These are phyloP conservation scores for Nesometra sesokonis DNA, from an alignment of 35 echinoderm and acorn worm genomes.

Conservation along the genomic window DNA sequence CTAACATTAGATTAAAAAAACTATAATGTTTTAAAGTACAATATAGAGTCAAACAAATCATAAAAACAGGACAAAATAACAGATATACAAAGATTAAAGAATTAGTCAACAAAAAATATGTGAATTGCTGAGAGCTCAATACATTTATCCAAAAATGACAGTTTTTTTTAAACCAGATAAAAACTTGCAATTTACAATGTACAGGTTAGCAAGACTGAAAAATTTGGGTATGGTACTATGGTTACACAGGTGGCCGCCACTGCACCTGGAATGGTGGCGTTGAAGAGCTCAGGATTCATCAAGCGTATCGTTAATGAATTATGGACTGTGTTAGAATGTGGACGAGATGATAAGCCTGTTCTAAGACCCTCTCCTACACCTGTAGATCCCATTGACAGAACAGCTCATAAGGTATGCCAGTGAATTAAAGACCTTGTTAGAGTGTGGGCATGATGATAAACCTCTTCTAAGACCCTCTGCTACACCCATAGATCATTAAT, in stretches of 20 bases:
- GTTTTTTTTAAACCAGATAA: too few relatives aligned
- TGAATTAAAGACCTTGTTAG: slow-evolving; percentile 69
- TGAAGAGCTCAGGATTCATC: slow-evolving; percentile 51
- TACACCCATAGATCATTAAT: slow-evolving; percentile 45
- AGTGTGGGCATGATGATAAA: slow-evolving; percentile 68
- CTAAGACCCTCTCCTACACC: slow-evolving; percentile 38
- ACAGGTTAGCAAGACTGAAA: slow-evolving; percentile 92
- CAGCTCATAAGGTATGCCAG: slow-evolving; percentile 56
- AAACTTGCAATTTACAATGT: too few relatives aligned
- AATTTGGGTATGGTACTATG: slow-evolving; percentile 96
- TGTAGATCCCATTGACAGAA: slow-evolving; percentile 57
- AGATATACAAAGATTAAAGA: too few relatives aligned
- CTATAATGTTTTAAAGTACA: too few relatives aligned
- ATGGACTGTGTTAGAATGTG: slow-evolving; percentile 81
- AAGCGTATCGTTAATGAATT: slow-evolving; percentile 52
- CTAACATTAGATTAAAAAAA: too few relatives aligned
- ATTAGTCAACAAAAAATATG: too few relatives aligned
- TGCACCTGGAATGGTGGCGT: background rate
- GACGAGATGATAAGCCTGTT: slow-evolving; percentile 52
- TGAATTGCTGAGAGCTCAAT: too few relatives aligned
- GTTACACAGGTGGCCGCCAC: slow-evolving; percentile 78
- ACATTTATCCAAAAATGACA: too few relatives aligned
- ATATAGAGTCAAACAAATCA: too few relatives aligned
- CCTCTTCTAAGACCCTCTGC: slow-evolving; percentile 37
- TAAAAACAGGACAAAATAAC: too few relatives aligned